Conservation (phyloP, 2,113 vertebrate genomes). For the Ramphastos sulfuratus region DNA sequence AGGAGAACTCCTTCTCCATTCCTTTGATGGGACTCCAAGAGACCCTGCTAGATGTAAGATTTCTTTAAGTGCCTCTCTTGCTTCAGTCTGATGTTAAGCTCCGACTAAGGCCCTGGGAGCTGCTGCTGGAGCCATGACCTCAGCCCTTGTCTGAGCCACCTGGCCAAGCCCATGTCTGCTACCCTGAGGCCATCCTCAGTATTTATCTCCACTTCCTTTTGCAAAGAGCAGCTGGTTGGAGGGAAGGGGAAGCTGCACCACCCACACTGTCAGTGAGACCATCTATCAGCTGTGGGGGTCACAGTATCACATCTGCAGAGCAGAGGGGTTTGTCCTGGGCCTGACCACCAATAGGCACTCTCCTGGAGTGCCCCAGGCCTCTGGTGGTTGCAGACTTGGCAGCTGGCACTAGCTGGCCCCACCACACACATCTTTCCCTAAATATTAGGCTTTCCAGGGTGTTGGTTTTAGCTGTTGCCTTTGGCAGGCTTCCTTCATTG, state of each 20-base stretch:
- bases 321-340: not conserved
- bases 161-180: not conserved
- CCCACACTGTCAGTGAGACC: not conserved
- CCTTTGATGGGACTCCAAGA: not conserved
- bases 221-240: not conserved
- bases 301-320: not conserved
- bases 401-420: not conserved
- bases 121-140: not conserved
- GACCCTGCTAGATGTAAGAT: not conserved
- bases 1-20: accelerated
- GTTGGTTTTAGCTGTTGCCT: slow-evolving; percentile 36
- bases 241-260: not conserved
- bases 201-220: not conserved
- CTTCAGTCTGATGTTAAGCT: not conserved
- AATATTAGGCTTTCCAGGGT: slow-evolving; percentile 40
- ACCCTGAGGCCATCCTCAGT: too few relatives aligned
- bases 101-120: not conserved
- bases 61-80: not conserved
- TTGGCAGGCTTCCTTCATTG: slow-evolving; percentile 38
- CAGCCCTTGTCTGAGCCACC: not conserved
- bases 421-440: not conserved
- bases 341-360: not conserved
- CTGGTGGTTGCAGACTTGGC: not conserved
- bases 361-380: not conserved
- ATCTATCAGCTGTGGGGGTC: not conserved